Evolutionary conservation across 2,797 vertebrate species (phyloP), one percentile per base, ranked within the genome.

Genomic region (Ibycter americanus): DNA sequence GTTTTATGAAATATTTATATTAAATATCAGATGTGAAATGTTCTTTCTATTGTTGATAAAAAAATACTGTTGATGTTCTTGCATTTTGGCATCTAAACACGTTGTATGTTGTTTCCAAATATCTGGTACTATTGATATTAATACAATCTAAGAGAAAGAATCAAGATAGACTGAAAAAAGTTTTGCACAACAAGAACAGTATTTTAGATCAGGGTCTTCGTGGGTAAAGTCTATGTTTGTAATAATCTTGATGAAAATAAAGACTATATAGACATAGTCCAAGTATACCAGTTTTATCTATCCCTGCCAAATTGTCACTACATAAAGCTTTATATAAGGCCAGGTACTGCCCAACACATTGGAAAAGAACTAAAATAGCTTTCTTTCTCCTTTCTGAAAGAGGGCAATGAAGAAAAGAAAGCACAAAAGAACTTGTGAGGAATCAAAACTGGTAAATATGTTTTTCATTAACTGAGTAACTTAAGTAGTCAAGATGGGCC

Each of bases 171-270:
- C 19, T 40, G 11, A 58, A 85, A 74, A 70, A 2, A 63, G 21
- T 34, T 83, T 32, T 68, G 38, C 58, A 19, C 8, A 34, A 58
- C 7, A 59, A 42, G 9, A 46, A 55, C 3, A 78, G 8, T 34
- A 34, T 78, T 87, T 85, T 46, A 84, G 56, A 61, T 7, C 12
- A 17, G 5, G 12, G 12, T 70, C 17, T 65, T 88, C 52, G n/a
- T 47, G 7, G 0, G 3, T 61, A n/a, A 10, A 65, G 3, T 26
- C 34, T 66, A 15, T 4, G 2, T 56, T 8, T 59, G 2, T 42
- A 65, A 52, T 82, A 68, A 68, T 27, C 31, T 47, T 19, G 54
- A 47, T 32, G 34, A 71, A 81, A 81, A 78, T 38, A 38, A 42
- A 25, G 13, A 46, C 27, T 73, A n/a, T 55, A 40, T 23, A 31